A percentile compares a stretch with the other conserved stretches of the same genome.
phyloP scores from a whole-genome alignment of 2,888 invertebrate genomes.

The Trachelus stipa region DNA sequence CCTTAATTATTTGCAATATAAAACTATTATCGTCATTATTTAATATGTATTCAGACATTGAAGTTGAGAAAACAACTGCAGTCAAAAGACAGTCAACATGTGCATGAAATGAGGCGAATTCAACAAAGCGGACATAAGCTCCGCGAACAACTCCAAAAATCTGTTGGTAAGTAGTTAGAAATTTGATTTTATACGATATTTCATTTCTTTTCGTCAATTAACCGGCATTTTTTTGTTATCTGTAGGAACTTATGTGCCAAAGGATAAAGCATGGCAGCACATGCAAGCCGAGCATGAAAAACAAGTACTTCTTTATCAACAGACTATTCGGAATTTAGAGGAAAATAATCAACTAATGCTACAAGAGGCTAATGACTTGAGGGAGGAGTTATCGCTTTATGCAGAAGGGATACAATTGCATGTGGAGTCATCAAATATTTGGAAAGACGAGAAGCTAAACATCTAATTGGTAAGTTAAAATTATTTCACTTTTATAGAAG shows the following conservation, averaged over 20 bases:
- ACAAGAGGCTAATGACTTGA: constrained; percentile 41
- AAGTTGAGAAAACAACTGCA: constrained; percentile 46
- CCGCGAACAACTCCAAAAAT: constrained; percentile 45
- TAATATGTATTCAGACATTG: constrained; percentile 26
- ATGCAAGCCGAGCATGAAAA: constrained; percentile 36
- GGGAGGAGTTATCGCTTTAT: constrained; percentile 39
- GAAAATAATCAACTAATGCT: constrained; percentile 46
- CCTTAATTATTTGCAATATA: not conserved
- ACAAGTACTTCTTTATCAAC: constrained; percentile 38
- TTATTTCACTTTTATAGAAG: not conserved
- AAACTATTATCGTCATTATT: not conserved
- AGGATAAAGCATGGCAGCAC: constrained; percentile 34
- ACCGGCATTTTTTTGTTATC: not conserved
- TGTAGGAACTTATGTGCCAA: constrained; percentile 38
- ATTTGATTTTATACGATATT: not conserved
- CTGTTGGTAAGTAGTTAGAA: constrained; percentile 36
- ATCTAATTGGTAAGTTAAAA: constrained; percentile 15
- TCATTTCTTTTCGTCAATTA: not conserved
- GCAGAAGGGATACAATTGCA: constrained; percentile 36
- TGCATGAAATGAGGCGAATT: constrained; percentile 46
- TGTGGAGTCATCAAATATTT: constrained; percentile 39
- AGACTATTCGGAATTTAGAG: constrained; percentile 45
- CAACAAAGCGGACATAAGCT: constrained; percentile 42
- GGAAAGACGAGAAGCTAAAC: constrained; percentile 30
- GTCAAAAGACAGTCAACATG: constrained; percentile 47